Conservation (phyloP, 2,888 invertebrate species). For the Bedellia somnulentella region DNA sequence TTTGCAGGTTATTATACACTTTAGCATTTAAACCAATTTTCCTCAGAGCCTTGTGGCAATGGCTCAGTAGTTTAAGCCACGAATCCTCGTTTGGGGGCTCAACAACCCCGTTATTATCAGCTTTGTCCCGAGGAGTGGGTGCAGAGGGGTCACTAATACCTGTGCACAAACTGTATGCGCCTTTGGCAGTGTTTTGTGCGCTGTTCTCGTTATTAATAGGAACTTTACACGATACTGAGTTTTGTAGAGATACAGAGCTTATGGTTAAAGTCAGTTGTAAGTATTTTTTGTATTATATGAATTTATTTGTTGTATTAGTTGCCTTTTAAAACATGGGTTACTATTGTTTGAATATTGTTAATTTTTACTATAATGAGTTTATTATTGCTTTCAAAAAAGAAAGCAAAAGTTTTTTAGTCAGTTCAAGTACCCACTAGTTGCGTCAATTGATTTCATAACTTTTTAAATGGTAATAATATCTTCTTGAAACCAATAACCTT, state of each 20-base stretch:
- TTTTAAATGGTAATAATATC: too few species aligned
- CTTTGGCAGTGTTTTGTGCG: slow-evolving; percentile 82
- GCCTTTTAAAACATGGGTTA: too few species aligned
- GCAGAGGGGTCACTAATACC: slow-evolving; percentile 59
- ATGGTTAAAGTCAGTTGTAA: slow-evolving; percentile 37
- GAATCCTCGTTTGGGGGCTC: slow-evolving; percentile 40
- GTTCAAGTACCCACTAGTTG: too few species aligned
- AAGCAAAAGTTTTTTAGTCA: too few species aligned
- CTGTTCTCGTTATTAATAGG: slow-evolving; percentile 78
- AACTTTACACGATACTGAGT: slow-evolving; percentile 85
- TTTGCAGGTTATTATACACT: slow-evolving; percentile 70
- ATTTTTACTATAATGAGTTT: too few species aligned
- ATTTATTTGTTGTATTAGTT: too few species aligned
- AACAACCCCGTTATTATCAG: slow-evolving; percentile 63
- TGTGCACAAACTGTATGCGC: slow-evolving; percentile 70
- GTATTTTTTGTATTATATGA: slow-evolving; percentile 14
- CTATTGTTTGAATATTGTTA: too few species aligned
- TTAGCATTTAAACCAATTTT: slow-evolving; percentile 79
- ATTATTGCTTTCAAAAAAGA: too few species aligned
- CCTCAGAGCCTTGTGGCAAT: slow-evolving; percentile 74
- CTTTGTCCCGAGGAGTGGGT: slow-evolving; percentile 68
- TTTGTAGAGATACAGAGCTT: slow-evolving; percentile 55
- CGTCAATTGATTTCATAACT: too few species aligned
- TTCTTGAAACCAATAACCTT: too few species aligned
- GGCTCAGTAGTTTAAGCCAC: slow-evolving; percentile 46